Base-by-base conservation (phyloP, 2,113 vertebrate species). In the Mandrillus leucophaeus region DNA sequence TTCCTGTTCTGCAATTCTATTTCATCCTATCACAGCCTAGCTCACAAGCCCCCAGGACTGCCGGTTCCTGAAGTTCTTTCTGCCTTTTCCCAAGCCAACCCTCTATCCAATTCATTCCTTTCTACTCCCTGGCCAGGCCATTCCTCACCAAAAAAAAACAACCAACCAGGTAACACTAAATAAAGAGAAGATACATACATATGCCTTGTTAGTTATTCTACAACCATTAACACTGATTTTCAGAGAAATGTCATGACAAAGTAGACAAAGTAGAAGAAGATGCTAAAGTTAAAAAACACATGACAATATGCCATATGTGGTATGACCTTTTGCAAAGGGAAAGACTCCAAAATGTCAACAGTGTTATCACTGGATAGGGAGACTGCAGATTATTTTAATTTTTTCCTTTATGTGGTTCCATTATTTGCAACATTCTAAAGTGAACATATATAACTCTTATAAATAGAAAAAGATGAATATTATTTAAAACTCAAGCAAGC, bases 381-480 rank as follows among this genome's bases (percentile, higher is more conserved):
- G 52, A 89, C 40, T 68, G 48, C 2, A 30, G 45, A 25, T 48
- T 17, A 70, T 83, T 72, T 70, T 76, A 13, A 23, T 64, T 68
- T 94, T 90, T 92, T 68, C 70, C 70, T 92, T 80, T 27, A 90
- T 50, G 20, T 5, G 83, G 6, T 79, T 66, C 6, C 13, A 88
- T 27, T 72, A 92, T 76, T 96, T 83, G 73, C 35, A 83, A 48
- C 76, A 90, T 79, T 95, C 61, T 95, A 76, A 96, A 93, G 55
- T 38, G 48, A 92, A 40, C 23, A 75, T 9, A 27, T 6, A 20
- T 50, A 55, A 52, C 6, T 72, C 72, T 81, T 45, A 66, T 4
- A 88, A 92, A 40, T 35, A 85, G 68, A 85, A 88, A 73, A 80
- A 48, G 59, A 64, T 55, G 5, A 75, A 10, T 70, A 73, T 78